Base-by-base conservation (phyloP, 2,888 invertebrate genomes). In the Ormyrus thymus region DNA sequence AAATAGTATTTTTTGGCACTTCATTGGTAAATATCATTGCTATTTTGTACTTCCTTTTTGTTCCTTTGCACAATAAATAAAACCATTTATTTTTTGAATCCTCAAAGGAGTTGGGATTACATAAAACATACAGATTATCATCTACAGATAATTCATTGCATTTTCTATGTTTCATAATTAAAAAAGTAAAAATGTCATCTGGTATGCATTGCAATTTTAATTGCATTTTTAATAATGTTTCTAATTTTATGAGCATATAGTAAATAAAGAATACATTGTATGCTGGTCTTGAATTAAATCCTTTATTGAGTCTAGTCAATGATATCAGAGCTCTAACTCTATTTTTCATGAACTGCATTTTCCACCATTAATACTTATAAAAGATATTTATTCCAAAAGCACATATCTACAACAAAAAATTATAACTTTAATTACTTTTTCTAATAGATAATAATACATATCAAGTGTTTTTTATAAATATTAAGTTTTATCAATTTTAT, bases 1-100 rank as follows among this genome's bases (percentile, higher is more conserved):
- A 82, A 55, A 90, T 77, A 61, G 75, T 64, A 69, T 85, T 78
- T 53, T 81, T 62, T 68, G 75, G 11, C 11, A 78, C 64, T 70
- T 84, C 59, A 7, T 83, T 55, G 10, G 78, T 69, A 15, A 84
- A 84, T 55, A 86, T 45, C 46, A 86, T 68, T 48, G 82, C 81
- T 70, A 88, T 70, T 85, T 87, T 89, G 73, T 88, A 90, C 75
- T 84, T 88, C 78, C 77, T 86, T 9, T 53, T 62, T 4, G 85
- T 84, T 43, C 61, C 29, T 10, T 79, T 84, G 7, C 83, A 86
- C 53, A 87, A 88, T 53, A 89, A 64, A 66, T 84, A 84, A 65
- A 81, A 83, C 84, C 84, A 86, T 1, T 29, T 29, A 11, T 75
- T 79, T 9, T 76, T 29, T 11, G 70, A 58, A 46, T 55, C 62